Percentiles rank a stretch among this genome's conserved stretches.
Evolutionary conservation across 35 echinoderm and acorn worm genomes (phyloP).

Genomic region (Amphiura filiformis): DNA sequence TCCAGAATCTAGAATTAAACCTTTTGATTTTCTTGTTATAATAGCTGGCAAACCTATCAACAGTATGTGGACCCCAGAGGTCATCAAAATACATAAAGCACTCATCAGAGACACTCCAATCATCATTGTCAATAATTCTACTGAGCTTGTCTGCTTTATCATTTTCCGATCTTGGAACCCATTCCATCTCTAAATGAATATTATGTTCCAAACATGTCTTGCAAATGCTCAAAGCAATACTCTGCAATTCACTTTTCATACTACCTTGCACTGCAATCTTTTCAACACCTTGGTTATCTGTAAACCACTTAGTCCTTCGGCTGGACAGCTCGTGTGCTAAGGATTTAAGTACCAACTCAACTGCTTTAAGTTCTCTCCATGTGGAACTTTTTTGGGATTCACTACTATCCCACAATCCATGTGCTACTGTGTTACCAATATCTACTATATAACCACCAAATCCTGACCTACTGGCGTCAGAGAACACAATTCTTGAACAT

Average conservation of each 20-base stretch:
- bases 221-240: background rate
- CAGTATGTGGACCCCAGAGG: constrained; percentile 27
- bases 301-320: background rate
- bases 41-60: constrained; percentile 36
- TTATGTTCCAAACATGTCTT: background rate
- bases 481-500: constrained; percentile 10
- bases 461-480: background rate
- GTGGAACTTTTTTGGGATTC: constrained; percentile 5
- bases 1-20: constrained; percentile 31
- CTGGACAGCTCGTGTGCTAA: background rate
- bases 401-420: background rate
- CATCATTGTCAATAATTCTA: constrained; percentile 31
- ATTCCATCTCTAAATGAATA: constrained; percentile 19
- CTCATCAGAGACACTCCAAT: constrained; percentile 7
- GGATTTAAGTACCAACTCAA: constrained; percentile 12
- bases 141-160: constrained; percentile 8
- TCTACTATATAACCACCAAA: constrained; percentile 7
- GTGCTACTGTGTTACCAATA: background rate
- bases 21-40: background rate
- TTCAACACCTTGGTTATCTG: constrained; percentile 16
- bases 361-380: constrained; percentile 33
- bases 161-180: constrained; percentile 22
- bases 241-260: constrained; percentile 9
- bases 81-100: background rate
- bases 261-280: background rate